Percentiles rank a stretch among this genome's conserved stretches.
phyloP scores from a whole-genome alignment of 2,888 invertebrate species.

The Plemyria rubiginata region DNA sequence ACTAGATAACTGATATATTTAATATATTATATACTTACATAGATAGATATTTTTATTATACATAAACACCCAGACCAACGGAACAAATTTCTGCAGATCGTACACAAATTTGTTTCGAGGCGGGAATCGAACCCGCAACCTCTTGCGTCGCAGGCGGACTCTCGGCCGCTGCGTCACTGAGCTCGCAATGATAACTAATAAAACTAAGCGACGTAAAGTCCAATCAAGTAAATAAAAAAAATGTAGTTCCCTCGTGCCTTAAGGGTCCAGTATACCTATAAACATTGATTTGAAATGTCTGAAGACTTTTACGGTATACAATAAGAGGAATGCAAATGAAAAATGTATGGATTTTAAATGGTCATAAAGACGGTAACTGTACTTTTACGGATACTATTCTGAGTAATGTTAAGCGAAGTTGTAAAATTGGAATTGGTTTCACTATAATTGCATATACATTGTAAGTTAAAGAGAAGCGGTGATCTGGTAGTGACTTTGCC shows the following conservation, averaged over 20 bases:
- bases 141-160: too few relatives aligned
- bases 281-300: conserved; percentile 1
- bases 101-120: too few relatives aligned
- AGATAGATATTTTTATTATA: too few relatives aligned
- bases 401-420: conserved; percentile 8
- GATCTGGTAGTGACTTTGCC: too few relatives aligned
- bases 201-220: not conserved
- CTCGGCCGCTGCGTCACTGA: too few relatives aligned
- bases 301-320: conserved; percentile 16
- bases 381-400: conserved; percentile 5
- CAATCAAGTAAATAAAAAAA: too few relatives aligned
- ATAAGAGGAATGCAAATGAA: conserved; percentile 15
- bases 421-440: conserved; percentile 12
- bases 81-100: too few relatives aligned
- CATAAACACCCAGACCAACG: too few relatives aligned
- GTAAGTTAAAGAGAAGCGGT: not conserved
- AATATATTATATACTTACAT: too few relatives aligned
- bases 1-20: too few relatives aligned
- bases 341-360: conserved; percentile 4
- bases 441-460: conserved; percentile 6
- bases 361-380: conserved; percentile 10
- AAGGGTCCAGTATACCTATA: not conserved
- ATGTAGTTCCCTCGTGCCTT: conserved; percentile 2
- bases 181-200: too few relatives aligned
- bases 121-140: too few relatives aligned